Evolutionary conservation across 2,888 invertebrate genomes (phyloP).

Genomic region (Apodemia mormo): DNA sequence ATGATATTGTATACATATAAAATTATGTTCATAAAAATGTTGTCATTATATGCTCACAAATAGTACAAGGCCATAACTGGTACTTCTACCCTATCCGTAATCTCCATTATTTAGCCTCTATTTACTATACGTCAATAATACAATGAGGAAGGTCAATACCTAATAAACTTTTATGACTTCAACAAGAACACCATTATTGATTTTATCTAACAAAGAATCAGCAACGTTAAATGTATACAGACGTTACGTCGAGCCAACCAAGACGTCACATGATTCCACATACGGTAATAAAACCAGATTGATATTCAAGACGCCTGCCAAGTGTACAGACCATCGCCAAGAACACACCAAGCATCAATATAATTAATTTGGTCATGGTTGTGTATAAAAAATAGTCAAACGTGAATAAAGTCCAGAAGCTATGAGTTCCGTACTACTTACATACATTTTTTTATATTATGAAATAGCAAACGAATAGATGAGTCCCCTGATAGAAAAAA

Average conservation of each 20-base stretch:
- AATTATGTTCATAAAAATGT: too few species aligned
- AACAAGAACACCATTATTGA: conserved; percentile 19
- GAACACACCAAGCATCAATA: conserved; percentile 26
- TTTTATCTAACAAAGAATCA: conserved; percentile 26
- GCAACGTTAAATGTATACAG: conserved; percentile 21
- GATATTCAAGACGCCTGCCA: conserved; percentile 29
- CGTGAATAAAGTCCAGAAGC: neutral
- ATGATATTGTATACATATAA: too few species aligned
- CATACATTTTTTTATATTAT: too few species aligned
- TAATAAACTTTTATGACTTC: neutral
- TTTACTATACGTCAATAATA: neutral
- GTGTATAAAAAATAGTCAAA: conserved; percentile 7
- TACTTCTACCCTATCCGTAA: too few species aligned
- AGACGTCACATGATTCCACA: conserved; percentile 23
- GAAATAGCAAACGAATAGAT: too few species aligned
- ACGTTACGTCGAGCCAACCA: conserved; percentile 27
- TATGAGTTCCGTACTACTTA: neutral
- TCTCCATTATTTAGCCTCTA: neutral
- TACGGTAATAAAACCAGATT: conserved; percentile 27
- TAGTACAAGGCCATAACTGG: too few species aligned
- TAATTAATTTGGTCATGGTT: conserved; percentile 29
- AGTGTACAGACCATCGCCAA: conserved; percentile 25
- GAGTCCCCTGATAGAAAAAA: too few species aligned
- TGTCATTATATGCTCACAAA: too few species aligned
- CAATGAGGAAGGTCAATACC: neutral